Evolutionary conservation across 2,797 vertebrate genomes (phyloP), one percentile per base, ranked within the genome.

Genomic region (Oophaga sylvatica): DNA sequence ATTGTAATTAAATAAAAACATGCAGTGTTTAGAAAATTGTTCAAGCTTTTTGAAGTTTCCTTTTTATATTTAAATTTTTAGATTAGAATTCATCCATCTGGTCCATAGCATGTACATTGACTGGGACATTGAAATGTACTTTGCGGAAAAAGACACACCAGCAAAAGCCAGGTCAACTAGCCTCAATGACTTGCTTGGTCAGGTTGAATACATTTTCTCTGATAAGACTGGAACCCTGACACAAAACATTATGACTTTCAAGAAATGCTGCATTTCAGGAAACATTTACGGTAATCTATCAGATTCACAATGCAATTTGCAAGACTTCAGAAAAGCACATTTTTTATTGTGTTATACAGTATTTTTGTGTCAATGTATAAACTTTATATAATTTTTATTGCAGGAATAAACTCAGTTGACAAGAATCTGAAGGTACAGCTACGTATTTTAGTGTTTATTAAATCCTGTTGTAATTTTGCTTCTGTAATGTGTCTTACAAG

Each of bases 151-250:
- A 15, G 93, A 96, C 90, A 90, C 78, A 0, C 95, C 96, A 0
- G 97, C 97, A 9, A 92, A 95, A 65, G 97, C 96, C 83, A 96
- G 96, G 17, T 97, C 94, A 89, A 97, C 96, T 67, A 96, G 95
- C 70, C 95, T 99, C 79, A 97, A 89, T 0, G 97, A 99, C 91
- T 96, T 97, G 90, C 95, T 99, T 0, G 98, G 98, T 78, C 98
- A 99, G 94, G 95, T 99, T 62, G 94, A 95, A 29, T 97, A 96
- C 77, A 85, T 99, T 90, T 96, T 99, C 92, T 98, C 96, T 0
- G 98, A 99, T 95, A 99, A 99, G 94, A 99, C 98, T 0, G 98
- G 98, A 81, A 99, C 97, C 0, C 94, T 99, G 67, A 99, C 98
- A 0, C 97, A 98, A 92, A 99, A 99, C 89, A 56, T 92, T 29